phyloP scores from a whole-genome alignment of 2,888 invertebrate genomes.

The Phalangium opilio region DNA sequence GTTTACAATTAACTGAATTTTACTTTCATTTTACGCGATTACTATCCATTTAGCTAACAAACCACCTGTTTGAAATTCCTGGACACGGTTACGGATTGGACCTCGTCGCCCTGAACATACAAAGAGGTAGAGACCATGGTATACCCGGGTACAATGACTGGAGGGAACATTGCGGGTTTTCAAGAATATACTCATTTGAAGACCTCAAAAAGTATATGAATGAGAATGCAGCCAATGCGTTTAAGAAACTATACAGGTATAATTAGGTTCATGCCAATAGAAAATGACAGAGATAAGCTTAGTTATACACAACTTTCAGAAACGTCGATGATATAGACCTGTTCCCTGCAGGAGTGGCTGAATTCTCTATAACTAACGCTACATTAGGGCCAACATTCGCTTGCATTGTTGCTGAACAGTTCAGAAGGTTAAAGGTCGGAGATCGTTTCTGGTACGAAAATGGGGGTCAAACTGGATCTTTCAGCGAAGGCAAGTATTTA shows the following conservation, averaged over 20 bases:
- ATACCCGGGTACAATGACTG: slow-evolving; percentile 25
- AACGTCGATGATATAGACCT: slow-evolving; percentile 30
- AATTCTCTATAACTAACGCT: slow-evolving; percentile 18
- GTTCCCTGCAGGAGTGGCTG: slow-evolving; percentile 20
- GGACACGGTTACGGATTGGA: slow-evolving; percentile 24
- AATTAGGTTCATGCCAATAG: background rate
- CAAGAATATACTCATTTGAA: slow-evolving; percentile 46
- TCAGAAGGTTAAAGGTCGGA: slow-evolving; percentile 18
- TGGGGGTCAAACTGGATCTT: slow-evolving; percentile 18
- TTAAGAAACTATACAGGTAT: slow-evolving; percentile 16
- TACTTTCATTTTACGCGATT: too few species aligned
- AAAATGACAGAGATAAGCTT: background rate
- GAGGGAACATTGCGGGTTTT: slow-evolving; percentile 25
- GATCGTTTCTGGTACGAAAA: slow-evolving; percentile 23
- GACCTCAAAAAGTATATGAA: slow-evolving; percentile 54
- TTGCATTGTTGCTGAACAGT: slow-evolving; percentile 21
- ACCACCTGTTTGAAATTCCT: slow-evolving; percentile 19
- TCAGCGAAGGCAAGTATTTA: slow-evolving; percentile 15
- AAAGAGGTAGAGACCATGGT: slow-evolving; percentile 27
- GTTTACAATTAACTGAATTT: background rate
- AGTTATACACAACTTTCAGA: slow-evolving; percentile 3
- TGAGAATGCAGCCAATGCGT: slow-evolving; percentile 9
- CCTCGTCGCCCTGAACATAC: slow-evolving; percentile 25
- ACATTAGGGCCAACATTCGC: slow-evolving; percentile 21
- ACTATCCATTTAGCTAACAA: slow-evolving; percentile 19